Evolutionary conservation across 2,113 vertebrate species (phyloP), one percentile per base, ranked within the genome.

Genomic region (Myotis davidii): DNA sequence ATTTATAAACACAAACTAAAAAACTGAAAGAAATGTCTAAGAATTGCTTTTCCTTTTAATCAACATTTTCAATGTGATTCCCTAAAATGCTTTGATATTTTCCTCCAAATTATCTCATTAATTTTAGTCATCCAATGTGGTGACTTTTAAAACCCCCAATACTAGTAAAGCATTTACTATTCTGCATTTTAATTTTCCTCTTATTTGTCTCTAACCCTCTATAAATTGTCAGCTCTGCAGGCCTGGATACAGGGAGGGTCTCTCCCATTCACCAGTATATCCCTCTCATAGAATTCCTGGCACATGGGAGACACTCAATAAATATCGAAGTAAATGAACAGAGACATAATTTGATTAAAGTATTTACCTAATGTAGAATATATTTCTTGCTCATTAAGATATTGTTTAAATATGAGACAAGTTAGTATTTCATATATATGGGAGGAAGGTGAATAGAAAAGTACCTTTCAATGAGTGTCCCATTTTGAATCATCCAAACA

Each of bases 401-500:
- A 83, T 85, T 12, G 20, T 29, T 85, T 91, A 90, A 90, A 90
- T 48, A 79, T 13, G 54, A 37, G 25, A 93, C 50, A 94, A 13
- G 76, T 91, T 23, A 94, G 29, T 42, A 84, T 81, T 81, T 90
- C 79, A 95, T 20, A 95, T 12, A 95, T 86, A 85, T 37, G 92
- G 76, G 14, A 37, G 85, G 32, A 70, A 93, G 65, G 48, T 78
- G 39, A 96, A 91, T 18, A 8, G 17, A 94, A 20, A 93, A 90
- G 74, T 98, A 99, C 99, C 99, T 99, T 99, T 99, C 99, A 96
- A 99, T 99, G 98, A 99, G 99, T 81, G 99, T 99, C 84, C 99
- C 99, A 86, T 99, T 99, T 90, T 99, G 99, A 98, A 99, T 99
- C 99, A 99, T 99, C 99, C 99, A 99, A 79, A 99, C 99, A 64